Evolutionary conservation across 2,888 invertebrate species (phyloP).

Genomic region (Drymonia ruficornis): DNA sequence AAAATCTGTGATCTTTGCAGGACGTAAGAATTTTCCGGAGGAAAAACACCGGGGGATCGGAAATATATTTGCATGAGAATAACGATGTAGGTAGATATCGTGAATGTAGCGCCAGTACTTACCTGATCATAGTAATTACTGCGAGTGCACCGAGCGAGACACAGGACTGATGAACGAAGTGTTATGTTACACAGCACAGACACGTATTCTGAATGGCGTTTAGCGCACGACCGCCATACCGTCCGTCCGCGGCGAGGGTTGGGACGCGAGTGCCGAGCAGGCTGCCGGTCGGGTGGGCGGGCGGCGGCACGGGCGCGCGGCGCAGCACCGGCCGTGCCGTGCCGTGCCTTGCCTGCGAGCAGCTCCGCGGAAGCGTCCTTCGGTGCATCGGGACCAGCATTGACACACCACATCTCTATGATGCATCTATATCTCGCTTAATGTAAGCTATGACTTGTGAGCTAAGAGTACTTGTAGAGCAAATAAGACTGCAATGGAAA

Average conservation of each 20-base stretch:
- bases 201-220: slow-evolving; percentile 47
- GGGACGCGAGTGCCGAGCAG: slow-evolving; percentile 64
- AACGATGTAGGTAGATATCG: slow-evolving; percentile 3
- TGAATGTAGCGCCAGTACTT: slow-evolving; percentile 36
- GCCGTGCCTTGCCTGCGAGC: slow-evolving; percentile 19
- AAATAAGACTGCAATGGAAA: background rate
- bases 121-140: slow-evolving; percentile 48
- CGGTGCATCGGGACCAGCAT: slow-evolving; percentile 22
- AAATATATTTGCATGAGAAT: slow-evolving; percentile 15
- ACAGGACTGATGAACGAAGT: slow-evolving; percentile 34
- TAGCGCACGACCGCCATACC: slow-evolving; percentile 62
- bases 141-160: slow-evolving; percentile 33
- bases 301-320: slow-evolving; percentile 28
- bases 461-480: no score
- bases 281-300: slow-evolving; percentile 23
- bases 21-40: slow-evolving; percentile 51
- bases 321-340: slow-evolving; percentile 23
- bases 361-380: slow-evolving; percentile 19
- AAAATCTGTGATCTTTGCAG: slow-evolving; percentile 26
- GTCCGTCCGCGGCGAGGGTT: slow-evolving; percentile 66
- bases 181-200: slow-evolving; percentile 58
- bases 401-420: background rate
- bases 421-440: background rate
- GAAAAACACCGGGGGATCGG: slow-evolving; percentile 48
- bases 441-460: no score